These are phyloP conservation scores for Xestia rhomboidea DNA, from an alignment of 2,888 invertebrate genomes.

Conservation along the genomic window DNA sequence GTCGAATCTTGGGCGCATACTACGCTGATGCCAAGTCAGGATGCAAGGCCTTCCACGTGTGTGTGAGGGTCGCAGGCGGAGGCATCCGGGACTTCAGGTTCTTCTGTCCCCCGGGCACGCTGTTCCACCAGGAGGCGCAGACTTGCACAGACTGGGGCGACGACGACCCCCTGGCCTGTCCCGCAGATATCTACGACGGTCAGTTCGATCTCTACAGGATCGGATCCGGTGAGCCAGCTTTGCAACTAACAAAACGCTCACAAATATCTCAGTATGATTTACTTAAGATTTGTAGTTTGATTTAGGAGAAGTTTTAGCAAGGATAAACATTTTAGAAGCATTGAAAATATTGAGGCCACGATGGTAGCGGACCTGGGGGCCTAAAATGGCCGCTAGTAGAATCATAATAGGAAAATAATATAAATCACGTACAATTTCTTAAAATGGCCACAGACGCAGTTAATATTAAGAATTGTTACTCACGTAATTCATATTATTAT, in stretches of 20 bases:
- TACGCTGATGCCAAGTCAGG: slow-evolving; percentile 96
- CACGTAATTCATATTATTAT: too few relatives aligned
- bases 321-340: background rate
- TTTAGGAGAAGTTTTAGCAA: background rate
- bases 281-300: background rate
- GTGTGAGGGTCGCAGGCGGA: slow-evolving; percentile 95
- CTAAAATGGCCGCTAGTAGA: too few relatives aligned
- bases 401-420: too few relatives aligned
- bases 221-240: slow-evolving; percentile 92
- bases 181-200: slow-evolving; percentile 95
- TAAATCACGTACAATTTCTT: too few relatives aligned
- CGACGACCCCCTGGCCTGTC: slow-evolving; percentile 93
- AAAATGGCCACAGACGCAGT: too few relatives aligned
- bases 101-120: slow-evolving; percentile 96
- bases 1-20: slow-evolving; percentile 96
- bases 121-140: slow-evolving; percentile 97
- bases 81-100: slow-evolving; percentile 95
- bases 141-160: slow-evolving; percentile 98
- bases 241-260: slow-evolving; percentile 84
- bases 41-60: slow-evolving; percentile 97
- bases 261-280: slow-evolving; percentile 54
- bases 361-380: background rate
- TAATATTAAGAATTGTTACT: too few relatives aligned
- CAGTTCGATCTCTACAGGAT: slow-evolving; percentile 96
- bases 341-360: background rate